phyloP scores from a whole-genome alignment of 1,140 invertebrate species.

The Vanessa tameamea region DNA sequence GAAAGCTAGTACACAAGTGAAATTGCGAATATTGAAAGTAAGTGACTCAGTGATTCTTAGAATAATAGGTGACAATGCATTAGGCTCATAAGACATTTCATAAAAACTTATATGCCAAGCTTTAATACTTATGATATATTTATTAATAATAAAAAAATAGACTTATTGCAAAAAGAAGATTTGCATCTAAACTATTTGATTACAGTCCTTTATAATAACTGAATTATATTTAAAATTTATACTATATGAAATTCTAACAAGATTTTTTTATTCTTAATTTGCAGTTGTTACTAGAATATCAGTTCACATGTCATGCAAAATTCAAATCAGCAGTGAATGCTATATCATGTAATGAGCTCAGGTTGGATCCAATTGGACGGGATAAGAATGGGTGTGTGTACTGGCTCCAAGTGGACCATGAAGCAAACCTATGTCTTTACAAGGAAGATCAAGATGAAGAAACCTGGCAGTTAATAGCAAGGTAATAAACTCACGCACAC shows the following conservation, averaged over 20 bases:
- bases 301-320: conserved; percentile 96
- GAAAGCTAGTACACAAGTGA: conserved; percentile 92
- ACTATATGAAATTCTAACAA: too few species aligned
- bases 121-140: too few species aligned
- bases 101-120: too few species aligned
- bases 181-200: too few species aligned
- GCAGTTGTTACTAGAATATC: conserved; percentile 93
- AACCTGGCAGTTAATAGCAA: conserved; percentile 95
- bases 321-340: conserved; percentile 96
- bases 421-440: conserved; percentile 94
- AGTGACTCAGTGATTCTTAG: conserved; percentile 39
- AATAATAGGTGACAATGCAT: not conserved
- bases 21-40: conserved; percentile 93
- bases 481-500: conserved; percentile 74
- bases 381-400: conserved; percentile 95
- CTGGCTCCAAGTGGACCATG: conserved; percentile 95
- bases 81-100: too few species aligned
- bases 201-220: not conserved
- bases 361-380: conserved; percentile 92
- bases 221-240: too few species aligned
- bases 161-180: too few species aligned
- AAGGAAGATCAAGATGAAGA: conserved; percentile 97
- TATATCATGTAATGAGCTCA: conserved; percentile 87
- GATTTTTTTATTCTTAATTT: conserved; percentile 27
- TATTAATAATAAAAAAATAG: too few species aligned